Base-by-base conservation (phyloP, 2,113 vertebrate species). In the Mystacornis crossleyi region DNA sequence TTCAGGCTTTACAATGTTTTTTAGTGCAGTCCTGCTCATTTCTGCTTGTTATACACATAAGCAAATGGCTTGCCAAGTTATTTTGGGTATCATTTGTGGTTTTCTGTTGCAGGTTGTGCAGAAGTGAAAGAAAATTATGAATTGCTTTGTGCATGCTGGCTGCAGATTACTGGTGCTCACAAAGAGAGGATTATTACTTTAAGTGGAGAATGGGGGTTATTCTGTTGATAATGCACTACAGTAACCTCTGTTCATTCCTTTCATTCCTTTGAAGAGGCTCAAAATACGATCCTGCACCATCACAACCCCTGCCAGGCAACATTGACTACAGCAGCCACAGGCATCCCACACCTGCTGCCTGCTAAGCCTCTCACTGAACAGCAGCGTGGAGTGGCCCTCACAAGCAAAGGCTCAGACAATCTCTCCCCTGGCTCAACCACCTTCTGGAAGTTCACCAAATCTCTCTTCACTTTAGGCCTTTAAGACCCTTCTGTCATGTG, bases 211-310 rank as follows among this genome's bases (percentile, higher is more conserved):
- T 91, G 77, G 73, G 60, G 70, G 73, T 54, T 69, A 71, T 77
- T 75, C 71, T 85, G 84, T 87, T 81, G 83, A 89, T 91, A 95
- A 93, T 89, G 97, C 53, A 73, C 89, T 69, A 82, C 91, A 91
- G 95, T 93, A 85, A 91, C 95, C 95, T 84, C 83, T 48, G 79
- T 36, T 96, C 97, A 95, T 97, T 97, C 97, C 94, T 96, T 96
- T 88, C 92, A 65, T 96, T 97, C 96, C 96, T 96, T 95, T 97
- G 92, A 96, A 96, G 97, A 94, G 92, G 89, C 83, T 96, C 55
- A 38, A 21, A 95, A 94, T 67, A 95, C 26, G 92, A 80, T 81
- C 26, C 1, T 1, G 0, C 92, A 77, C 95, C 86, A 88, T 80
- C 86, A 78, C 92, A 93, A n/a, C 66, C 58, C 94, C 62, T 83